phyloP scores from a whole-genome alignment of 2,113 vertebrate species.

The Cranoglanis bouderius region DNA sequence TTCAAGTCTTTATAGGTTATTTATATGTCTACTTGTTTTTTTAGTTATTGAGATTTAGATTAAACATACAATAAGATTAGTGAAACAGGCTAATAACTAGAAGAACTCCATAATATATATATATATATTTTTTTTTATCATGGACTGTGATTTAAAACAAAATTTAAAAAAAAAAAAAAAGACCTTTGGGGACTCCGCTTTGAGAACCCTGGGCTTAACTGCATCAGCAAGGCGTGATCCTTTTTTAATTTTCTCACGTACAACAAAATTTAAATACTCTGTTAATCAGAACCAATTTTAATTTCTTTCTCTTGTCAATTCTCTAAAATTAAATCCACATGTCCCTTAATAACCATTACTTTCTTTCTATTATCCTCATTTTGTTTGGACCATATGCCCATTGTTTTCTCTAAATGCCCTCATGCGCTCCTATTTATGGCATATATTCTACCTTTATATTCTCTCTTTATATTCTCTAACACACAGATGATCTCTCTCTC shows the following conservation, averaged over 20 bases:
- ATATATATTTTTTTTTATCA: no score
- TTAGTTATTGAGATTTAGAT: not conserved
- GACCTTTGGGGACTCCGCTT: not conserved
- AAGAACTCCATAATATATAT: not conserved
- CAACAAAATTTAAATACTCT: not conserved
- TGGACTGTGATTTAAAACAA: not conserved
- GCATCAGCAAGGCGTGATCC: not conserved
- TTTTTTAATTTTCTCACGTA: not conserved
- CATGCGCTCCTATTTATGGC: not conserved
- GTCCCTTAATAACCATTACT: not conserved
- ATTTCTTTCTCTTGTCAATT: not conserved
- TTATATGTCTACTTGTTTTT: not conserved
- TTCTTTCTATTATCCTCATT: not conserved
- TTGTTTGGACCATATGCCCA: not conserved
- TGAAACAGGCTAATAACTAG: not conserved
- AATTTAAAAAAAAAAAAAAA: not conserved
- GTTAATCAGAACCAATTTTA: not conserved
- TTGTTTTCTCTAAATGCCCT: not conserved
- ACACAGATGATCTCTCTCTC: not conserved
- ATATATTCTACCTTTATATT: not conserved
- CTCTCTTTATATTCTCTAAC: constrained; percentile 4
- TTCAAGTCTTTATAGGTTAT: not conserved
- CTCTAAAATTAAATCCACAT: not conserved
- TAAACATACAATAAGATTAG: not conserved
- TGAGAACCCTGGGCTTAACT: not conserved